Evolutionary conservation across 2,888 invertebrate species (phyloP), one percentile per base, ranked within the genome.

Genomic region (Hypomecis punctinalis): DNA sequence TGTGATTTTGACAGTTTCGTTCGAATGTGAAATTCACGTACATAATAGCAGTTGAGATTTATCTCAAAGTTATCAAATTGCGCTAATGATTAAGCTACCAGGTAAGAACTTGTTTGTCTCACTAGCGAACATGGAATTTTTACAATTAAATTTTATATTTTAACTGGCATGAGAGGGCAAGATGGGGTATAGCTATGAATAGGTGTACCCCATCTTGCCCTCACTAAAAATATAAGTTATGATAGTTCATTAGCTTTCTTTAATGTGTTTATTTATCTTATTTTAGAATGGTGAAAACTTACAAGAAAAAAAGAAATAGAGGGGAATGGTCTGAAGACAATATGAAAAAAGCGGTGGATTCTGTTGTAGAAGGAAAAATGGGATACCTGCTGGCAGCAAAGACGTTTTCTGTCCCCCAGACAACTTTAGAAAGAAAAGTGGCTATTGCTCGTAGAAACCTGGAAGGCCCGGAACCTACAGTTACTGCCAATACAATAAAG

Each of bases 21-120:
- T 48, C 48, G 48, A 35, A 48, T 48, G 48, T 48, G 48, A 48
- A 48, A 48, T 48, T 48, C 48, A 48, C 48, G 48, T 48, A 48
- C 33, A 48, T 48, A 48, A 48, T 48, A 48, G 48, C 48, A 33
- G 48, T 48, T 48, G 48, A 48, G 48, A 48, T 48, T 48, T 48
- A 48, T 33, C 3, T 35, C 33, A 48, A 48, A 48, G 48, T 35
- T 48, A 48, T 35, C 33, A 48, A 48, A 48, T 35, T 48, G 48
- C 35, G 48, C 48, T 48, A 48, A 48, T 48, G 48, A 48, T 48
- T 48, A 48, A 48, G 10, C 48, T 48, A 35, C 35, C 48, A 48
- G 48, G 48, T 35, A 48, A 48, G 48, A 48, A 48, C 48, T 48
- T 48, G 48, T 48, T 48, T 48, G 35, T 48, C 48, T 48, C 48